Percentiles rank a stretch among this genome's conserved stretches.
These are phyloP conservation scores for Cynopterus sphinx DNA, from an alignment of 2,797 vertebrate species.

Conservation along the genomic window DNA sequence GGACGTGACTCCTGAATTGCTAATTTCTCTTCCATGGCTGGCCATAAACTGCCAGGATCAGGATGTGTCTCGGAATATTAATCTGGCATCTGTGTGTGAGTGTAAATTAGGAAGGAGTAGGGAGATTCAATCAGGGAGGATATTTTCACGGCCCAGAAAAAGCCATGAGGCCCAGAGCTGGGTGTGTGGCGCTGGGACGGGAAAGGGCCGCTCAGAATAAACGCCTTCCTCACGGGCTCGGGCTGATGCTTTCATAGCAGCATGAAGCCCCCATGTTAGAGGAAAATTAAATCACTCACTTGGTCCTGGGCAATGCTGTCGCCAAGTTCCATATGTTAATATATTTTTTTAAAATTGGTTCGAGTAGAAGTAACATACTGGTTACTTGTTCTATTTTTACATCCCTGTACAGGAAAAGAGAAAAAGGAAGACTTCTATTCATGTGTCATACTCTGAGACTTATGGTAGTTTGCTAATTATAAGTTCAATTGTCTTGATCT, in stretches of 20 bases:
- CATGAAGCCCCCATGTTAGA: not conserved
- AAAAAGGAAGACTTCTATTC: conserved; percentile 74
- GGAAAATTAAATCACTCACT: not conserved
- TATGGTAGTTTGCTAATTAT: conserved; percentile 79
- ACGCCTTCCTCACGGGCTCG: not conserved
- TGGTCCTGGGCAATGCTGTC: not conserved
- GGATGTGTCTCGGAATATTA: not conserved
- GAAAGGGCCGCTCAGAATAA: not conserved
- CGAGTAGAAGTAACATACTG: conserved; percentile 52
- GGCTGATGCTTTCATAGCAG: not conserved
- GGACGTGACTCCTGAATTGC: not conserved
- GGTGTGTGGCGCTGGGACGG: not conserved
- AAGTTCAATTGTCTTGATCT: conserved; percentile 76
- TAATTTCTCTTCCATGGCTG: not conserved
- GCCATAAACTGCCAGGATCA: not conserved
- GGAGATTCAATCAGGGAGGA: not conserved
- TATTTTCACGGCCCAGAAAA: not conserved
- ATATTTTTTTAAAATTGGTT: conserved; percentile 52
- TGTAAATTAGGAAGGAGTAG: not conserved
- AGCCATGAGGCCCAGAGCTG: not conserved
- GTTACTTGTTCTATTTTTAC: conserved; percentile 75
- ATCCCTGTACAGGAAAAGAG: conserved; percentile 16
- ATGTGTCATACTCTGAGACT: conserved; percentile 71
- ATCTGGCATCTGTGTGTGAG: not conserved
- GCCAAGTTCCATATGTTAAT: not conserved